Conservation (phyloP, 2,797 vertebrate species). For the Myoxocephalus aenaeus region DNA sequence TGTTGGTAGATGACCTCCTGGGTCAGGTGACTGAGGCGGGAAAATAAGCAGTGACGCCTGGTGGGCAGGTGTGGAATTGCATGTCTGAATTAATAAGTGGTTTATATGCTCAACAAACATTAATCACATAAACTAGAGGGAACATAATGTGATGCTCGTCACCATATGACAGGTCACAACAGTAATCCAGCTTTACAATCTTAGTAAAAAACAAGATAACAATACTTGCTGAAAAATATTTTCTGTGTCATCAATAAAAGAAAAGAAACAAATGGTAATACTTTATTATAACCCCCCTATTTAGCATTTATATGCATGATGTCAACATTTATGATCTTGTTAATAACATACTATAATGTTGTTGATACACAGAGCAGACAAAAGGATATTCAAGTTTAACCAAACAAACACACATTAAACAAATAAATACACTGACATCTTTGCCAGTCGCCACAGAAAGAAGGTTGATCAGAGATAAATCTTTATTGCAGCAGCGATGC, state of each 20-base stretch:
- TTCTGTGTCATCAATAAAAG: not conserved
- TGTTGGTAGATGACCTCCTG: not conserved
- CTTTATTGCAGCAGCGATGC: not conserved
- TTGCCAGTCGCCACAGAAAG: not conserved
- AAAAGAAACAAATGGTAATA: not conserved
- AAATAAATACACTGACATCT: not conserved
- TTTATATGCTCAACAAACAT: not conserved
- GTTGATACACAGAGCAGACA: not conserved
- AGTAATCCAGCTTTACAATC: not conserved
- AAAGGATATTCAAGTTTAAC: not conserved
- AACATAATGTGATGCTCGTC: not conserved
- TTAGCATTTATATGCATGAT: not conserved
- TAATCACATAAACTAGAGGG: not conserved
- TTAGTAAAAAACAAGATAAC: not conserved
- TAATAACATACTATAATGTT: not conserved
- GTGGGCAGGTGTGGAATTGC: slow-evolving; percentile 8
- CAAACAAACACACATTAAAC: not conserved
- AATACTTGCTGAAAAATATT: not conserved
- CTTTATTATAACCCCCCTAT: not conserved
- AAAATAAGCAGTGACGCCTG: not conserved
- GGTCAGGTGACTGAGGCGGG: not conserved
- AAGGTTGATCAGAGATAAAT: not conserved
- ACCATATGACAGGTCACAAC: not conserved
- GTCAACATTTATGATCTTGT: not conserved
- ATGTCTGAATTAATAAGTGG: slow-evolving; percentile 1